A percentile compares a stretch with the other conserved stretches of the same genome.
Conservation (phyloP, 2,113 vertebrate species). For the Spheniscus mendiculus region DNA sequence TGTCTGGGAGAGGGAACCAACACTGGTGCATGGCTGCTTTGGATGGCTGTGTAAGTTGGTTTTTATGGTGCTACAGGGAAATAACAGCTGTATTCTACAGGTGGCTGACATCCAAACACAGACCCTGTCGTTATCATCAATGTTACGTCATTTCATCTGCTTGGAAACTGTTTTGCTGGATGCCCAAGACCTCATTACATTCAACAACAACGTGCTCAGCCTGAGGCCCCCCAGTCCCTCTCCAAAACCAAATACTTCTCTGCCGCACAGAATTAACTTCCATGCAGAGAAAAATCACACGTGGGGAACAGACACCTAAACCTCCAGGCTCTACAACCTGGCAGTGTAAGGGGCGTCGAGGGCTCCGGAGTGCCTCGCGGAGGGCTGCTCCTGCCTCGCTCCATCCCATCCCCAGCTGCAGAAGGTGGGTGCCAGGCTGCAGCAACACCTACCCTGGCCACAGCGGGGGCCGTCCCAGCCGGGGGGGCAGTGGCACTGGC, state of each 20-base stretch:
- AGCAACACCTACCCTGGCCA: conserved; percentile 76
- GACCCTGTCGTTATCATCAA: accelerated
- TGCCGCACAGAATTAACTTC: not conserved
- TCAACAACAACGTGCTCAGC: not conserved
- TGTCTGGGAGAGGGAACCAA: not conserved
- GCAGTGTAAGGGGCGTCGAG: accelerated
- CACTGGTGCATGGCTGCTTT: accelerated
- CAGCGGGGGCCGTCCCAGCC: conserved; percentile 86
- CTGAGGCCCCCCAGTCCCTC: not conserved
- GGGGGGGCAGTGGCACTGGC: conserved; percentile 79
- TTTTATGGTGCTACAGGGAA: not conserved
- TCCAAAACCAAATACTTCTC: not conserved
- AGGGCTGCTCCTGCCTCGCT: not conserved
- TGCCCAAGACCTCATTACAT: not conserved
- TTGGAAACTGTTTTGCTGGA: not conserved
- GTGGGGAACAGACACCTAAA: not conserved
- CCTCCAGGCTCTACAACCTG: accelerated
- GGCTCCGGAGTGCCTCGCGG: accelerated
- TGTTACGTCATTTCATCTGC: accelerated
- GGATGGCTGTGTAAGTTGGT: accelerated
- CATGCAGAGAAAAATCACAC: not conserved
- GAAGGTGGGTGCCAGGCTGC: not conserved
- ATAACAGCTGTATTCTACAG: not conserved
- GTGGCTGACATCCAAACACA: accelerated
- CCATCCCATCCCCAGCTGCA: not conserved